Evolutionary conservation across 1,140 invertebrate species (phyloP).

Genomic region (Diabrotica virgifera): DNA sequence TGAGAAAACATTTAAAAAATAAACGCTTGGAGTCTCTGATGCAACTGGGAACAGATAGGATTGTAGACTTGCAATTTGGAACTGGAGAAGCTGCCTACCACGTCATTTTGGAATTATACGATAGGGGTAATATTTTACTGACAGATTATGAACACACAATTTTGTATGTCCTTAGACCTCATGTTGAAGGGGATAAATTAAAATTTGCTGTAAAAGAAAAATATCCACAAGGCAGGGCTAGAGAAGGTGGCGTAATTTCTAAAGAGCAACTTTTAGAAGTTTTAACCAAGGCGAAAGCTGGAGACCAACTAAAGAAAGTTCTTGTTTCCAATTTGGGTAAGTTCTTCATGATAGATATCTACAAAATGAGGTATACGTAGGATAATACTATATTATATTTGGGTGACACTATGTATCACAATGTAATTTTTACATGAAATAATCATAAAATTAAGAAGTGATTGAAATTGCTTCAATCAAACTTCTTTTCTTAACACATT

Average conservation of each 20-base stretch:
- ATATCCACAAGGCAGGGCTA: constrained; percentile 79
- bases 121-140: constrained; percentile 93
- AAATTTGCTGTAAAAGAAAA: constrained; percentile 89
- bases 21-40: constrained; percentile 84
- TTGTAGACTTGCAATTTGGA: constrained; percentile 93
- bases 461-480: too few species aligned
- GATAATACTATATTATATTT: background rate
- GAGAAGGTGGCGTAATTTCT: constrained; percentile 56
- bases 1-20: constrained; percentile 96
- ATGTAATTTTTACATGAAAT: too few species aligned
- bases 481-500: too few species aligned
- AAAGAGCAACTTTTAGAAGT: constrained; percentile 53
- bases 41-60: constrained; percentile 86
- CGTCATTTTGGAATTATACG: constrained; percentile 94
- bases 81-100: constrained; percentile 92
- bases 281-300: constrained; percentile 64
- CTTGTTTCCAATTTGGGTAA: constrained; percentile 77
- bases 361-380: background rate
- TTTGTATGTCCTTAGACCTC: constrained; percentile 88
- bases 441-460: too few species aligned
- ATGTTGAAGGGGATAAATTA: constrained; percentile 90
- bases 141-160: constrained; percentile 91
- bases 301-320: constrained; percentile 81
- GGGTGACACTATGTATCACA: background rate
- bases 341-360: constrained; percentile 6